Percentiles rank a stretch among this genome's conserved stretches.
phyloP scores from a whole-genome alignment of 2,797 vertebrate species.

The Pterois miles region DNA sequence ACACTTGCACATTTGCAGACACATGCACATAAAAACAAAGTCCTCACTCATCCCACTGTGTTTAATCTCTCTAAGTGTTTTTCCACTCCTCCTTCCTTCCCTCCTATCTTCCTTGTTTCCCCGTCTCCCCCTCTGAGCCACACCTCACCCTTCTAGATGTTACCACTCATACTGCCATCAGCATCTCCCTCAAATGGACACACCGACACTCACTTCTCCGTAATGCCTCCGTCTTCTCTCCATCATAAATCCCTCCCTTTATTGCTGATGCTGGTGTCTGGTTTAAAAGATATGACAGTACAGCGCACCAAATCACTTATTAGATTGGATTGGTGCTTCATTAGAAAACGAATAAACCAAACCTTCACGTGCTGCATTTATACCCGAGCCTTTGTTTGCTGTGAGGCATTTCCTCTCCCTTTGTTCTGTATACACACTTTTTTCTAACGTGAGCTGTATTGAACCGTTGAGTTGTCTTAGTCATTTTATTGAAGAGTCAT shows the following conservation, averaged over 20 bases:
- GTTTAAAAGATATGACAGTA: slow-evolving; percentile 31
- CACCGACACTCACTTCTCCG: slow-evolving; percentile 24
- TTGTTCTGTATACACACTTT: neutral
- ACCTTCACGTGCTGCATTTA: neutral
- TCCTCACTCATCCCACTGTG: slow-evolving; percentile 53
- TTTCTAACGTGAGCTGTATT: neutral
- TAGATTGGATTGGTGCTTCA: slow-evolving; percentile 43
- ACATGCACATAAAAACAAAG: slow-evolving; percentile 61
- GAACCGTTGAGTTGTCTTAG: neutral
- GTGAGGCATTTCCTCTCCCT: neutral
- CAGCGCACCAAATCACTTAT: slow-evolving; percentile 42
- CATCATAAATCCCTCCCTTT: slow-evolving; percentile 59
- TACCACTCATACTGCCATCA: slow-evolving; percentile 52
- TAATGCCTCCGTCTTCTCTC: slow-evolving; percentile 33
- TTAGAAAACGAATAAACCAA: slow-evolving; percentile 46
- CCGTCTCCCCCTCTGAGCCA: slow-evolving; percentile 7
- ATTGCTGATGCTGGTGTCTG: slow-evolving; percentile 59
- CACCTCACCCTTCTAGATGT: slow-evolving; percentile 33
- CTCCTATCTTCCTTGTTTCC: slow-evolving; percentile 8
- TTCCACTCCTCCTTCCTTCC: slow-evolving; percentile 39
- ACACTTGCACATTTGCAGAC: slow-evolving; percentile 52
- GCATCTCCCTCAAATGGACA: slow-evolving; percentile 50
- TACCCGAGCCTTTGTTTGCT: neutral
- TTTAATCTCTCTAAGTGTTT: slow-evolving; percentile 81
- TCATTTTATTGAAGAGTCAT: neutral